Percentiles rank a stretch among this genome's conserved stretches.
These are phyloP conservation scores for Vimba vimba DNA, from an alignment of 2,113 vertebrate genomes.

Conservation along the genomic window DNA sequence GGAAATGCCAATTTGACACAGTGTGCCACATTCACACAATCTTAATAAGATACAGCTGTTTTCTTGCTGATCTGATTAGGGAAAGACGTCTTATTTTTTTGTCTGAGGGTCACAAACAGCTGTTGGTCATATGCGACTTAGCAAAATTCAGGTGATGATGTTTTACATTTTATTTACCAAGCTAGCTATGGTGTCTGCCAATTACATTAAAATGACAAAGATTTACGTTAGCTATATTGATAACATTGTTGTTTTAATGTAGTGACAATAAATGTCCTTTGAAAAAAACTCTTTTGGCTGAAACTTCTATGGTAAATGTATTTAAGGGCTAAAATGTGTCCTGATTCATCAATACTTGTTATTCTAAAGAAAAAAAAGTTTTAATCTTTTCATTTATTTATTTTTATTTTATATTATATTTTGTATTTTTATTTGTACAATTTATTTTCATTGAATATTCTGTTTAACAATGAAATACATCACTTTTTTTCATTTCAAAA, in stretches of 20 bases:
- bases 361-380: too few relatives aligned
- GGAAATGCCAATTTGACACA: constrained; percentile 1
- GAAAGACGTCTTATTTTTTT: not conserved
- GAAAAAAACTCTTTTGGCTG: not conserved
- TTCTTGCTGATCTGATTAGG: not conserved
- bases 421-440: not conserved
- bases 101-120: not conserved
- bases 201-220: not conserved
- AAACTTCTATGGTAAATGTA: not conserved
- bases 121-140: not conserved
- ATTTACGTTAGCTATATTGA: not conserved
- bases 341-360: not conserved
- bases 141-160: not conserved
- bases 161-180: not conserved
- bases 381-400: not conserved
- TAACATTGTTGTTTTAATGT: not conserved
- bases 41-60: constrained; percentile 7
- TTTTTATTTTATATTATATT: not conserved
- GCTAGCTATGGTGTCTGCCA: not conserved
- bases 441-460: not conserved
- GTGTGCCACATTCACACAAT: constrained; percentile 27
- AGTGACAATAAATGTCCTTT: not conserved
- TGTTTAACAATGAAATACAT: not conserved
- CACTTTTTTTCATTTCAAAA: not conserved
- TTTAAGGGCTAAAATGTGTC: not conserved